phyloP scores from a whole-genome alignment of 2,888 invertebrate species.

The Meteorus cinctellus region DNA sequence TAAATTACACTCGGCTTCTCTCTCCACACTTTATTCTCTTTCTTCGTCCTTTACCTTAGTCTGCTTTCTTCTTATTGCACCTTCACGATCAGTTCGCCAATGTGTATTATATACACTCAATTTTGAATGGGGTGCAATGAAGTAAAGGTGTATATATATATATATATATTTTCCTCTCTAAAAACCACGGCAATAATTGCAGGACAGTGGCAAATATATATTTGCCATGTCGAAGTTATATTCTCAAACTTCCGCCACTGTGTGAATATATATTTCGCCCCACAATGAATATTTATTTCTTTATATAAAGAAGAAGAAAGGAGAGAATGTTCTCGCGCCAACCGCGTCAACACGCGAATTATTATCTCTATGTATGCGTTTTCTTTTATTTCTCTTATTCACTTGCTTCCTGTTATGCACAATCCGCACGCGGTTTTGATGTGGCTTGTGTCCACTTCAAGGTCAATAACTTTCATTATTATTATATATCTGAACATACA shows the following conservation, averaged over 20 bases:
- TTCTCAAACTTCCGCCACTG: slow-evolving; percentile 41
- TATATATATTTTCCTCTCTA: slow-evolving; percentile 28
- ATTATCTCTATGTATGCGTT: slow-evolving; percentile 35
- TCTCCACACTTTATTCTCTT: slow-evolving; percentile 33
- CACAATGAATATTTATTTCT: slow-evolving; percentile 42
- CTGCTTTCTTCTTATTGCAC: slow-evolving; percentile 54
- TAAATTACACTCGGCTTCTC: slow-evolving; percentile 59
- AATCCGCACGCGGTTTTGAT: too few relatives aligned
- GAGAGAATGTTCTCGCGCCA: slow-evolving; percentile 27
- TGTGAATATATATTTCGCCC: slow-evolving; percentile 38
- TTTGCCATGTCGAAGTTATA: slow-evolving; percentile 9
- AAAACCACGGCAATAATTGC: slow-evolving; percentile 39
- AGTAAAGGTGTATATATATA: slow-evolving; percentile 8
- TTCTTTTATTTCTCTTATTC: slow-evolving; percentile 32
- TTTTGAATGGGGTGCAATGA: neutral
- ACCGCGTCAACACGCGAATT: slow-evolving; percentile 37
- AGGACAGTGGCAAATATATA: slow-evolving; percentile 29
- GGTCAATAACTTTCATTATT: too few relatives aligned
- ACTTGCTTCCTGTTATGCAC: slow-evolving; percentile 27
- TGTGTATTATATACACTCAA: slow-evolving; percentile 3
- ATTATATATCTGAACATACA: too few relatives aligned
- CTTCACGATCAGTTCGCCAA: slow-evolving; percentile 33
- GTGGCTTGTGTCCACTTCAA: too few relatives aligned
- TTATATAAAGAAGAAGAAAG: slow-evolving; percentile 28
- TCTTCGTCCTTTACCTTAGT: slow-evolving; percentile 53